phyloP scores from a whole-genome alignment of 2,797 vertebrate species.

The Arctocebus calabarensis region DNA sequence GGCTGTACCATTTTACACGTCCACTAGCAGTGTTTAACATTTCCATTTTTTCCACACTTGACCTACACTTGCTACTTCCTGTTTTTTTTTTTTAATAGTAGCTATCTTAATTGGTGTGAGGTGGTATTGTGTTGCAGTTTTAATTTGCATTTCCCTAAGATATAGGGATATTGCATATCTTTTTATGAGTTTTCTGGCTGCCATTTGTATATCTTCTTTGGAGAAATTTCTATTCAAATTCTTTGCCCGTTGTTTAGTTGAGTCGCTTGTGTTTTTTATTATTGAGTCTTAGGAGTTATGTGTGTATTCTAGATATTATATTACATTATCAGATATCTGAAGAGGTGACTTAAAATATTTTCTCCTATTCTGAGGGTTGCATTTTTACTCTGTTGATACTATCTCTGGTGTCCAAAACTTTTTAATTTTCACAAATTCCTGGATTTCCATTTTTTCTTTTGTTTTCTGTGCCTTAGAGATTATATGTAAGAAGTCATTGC shows the following conservation, averaged over 20 bases:
- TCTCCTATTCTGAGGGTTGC: not conserved
- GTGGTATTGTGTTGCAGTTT: not conserved
- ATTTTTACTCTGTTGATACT: not conserved
- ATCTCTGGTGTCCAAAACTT: not conserved
- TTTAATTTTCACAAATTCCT: not conserved
- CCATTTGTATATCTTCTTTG: not conserved
- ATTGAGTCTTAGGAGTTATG: not conserved
- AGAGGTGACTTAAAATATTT: not conserved
- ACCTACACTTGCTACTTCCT: not conserved
- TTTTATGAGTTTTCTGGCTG: not conserved
- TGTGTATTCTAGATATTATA: not conserved
- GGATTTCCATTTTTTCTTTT: not conserved
- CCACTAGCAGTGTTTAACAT: not conserved
- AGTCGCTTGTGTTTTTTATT: not conserved
- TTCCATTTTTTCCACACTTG: not conserved
- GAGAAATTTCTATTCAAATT: not conserved
- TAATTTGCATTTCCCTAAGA: not conserved
- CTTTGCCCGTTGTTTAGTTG: not conserved
- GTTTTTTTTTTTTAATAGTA: not conserved
- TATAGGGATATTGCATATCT: not conserved
- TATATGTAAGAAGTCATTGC: not conserved
- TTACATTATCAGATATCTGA: not conserved
- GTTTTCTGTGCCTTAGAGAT: not conserved
- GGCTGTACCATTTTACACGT: not conserved
- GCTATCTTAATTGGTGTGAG: not conserved